Percentiles rank a stretch among this genome's conserved stretches.
Conservation (phyloP, 1,140 invertebrate species). For the Chrysomallon squamiferum region DNA sequence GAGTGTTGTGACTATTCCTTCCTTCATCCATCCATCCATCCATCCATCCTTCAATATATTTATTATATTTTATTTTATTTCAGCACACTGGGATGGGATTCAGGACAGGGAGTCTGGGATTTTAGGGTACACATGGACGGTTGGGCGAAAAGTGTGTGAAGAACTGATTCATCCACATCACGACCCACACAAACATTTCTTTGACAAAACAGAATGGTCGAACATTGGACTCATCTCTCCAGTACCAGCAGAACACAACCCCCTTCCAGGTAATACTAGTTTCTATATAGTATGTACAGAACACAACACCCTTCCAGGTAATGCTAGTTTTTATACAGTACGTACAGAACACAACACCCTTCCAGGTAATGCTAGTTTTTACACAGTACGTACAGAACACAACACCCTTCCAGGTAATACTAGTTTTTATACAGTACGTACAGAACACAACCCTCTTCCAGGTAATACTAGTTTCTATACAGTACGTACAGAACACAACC, state of each 20-base stretch:
- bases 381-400: no score
- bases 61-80: neutral
- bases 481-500: neutral
- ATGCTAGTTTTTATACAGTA: no score
- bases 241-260: neutral
- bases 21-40: no score
- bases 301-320: neutral
- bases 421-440: no score
- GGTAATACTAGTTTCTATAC: no score
- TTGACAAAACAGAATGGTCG: conserved; percentile 42
- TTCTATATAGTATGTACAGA: neutral
- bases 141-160: conserved; percentile 29
- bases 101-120: conserved; percentile 42
- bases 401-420: no score
- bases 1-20: no score
- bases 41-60: no score
- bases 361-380: no score
- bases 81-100: conserved; percentile 48
- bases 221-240: conserved; percentile 24
- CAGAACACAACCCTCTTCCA: neutral
- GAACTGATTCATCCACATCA: conserved; percentile 34
- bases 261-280: conserved; percentile 13
- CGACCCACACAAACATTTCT: conserved; percentile 39
- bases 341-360: no score
- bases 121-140: conserved; percentile 35